phyloP scores from a whole-genome alignment of 92 coral and sea anemone species.

The Metridium senile region DNA sequence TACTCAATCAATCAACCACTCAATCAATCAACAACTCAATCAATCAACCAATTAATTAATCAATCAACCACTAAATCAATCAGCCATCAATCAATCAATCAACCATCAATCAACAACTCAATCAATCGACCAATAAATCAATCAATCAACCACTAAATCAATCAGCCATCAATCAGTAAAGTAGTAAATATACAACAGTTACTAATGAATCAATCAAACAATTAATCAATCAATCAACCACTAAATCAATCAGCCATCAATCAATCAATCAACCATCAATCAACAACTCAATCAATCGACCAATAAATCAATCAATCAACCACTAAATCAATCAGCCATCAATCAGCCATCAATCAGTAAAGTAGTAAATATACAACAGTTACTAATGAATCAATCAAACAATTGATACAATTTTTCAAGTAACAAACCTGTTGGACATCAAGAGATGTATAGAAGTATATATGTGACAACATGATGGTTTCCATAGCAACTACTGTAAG shows the following conservation, averaged over 20 bases:
- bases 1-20: too few species aligned
- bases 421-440: slow-evolving; percentile 8
- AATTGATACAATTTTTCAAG: neutral
- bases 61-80: neutral
- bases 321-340: neutral
- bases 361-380: neutral
- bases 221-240: neutral
- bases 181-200: neutral
- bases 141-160: neutral
- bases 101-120: neutral
- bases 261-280: neutral
- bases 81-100: neutral
- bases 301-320: neutral
- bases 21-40: too few species aligned
- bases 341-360: neutral
- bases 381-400: neutral
- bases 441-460: slow-evolving; percentile 62
- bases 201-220: neutral
- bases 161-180: neutral
- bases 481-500: slow-evolving; percentile 96
- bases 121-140: neutral
- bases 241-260: neutral
- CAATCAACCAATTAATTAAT: too few species aligned
- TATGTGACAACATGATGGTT: slow-evolving; percentile 81
- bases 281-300: neutral